phyloP scores from a whole-genome alignment of 2,888 invertebrate species.

The Allygus modestus region DNA sequence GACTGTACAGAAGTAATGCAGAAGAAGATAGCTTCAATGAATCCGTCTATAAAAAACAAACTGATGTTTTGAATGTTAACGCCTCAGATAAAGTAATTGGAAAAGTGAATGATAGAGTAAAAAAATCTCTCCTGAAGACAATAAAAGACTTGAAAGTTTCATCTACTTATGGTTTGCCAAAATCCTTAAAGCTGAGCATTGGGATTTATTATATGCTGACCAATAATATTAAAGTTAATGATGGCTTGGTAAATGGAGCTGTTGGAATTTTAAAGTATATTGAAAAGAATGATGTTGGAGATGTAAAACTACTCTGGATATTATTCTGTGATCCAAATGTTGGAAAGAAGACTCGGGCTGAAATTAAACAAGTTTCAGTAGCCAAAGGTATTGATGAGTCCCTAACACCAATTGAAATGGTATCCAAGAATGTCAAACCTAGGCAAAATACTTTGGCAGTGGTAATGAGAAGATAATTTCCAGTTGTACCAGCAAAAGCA shows the following conservation, averaged over 20 bases:
- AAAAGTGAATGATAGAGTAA: background rate
- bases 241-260: background rate
- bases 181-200: background rate
- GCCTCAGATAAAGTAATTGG: background rate
- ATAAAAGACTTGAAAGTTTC: background rate
- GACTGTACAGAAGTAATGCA: slow-evolving; percentile 19
- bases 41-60: background rate
- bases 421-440: background rate
- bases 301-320: background rate
- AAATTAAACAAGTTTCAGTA: background rate
- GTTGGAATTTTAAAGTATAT: background rate
- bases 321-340: slow-evolving; percentile 2
- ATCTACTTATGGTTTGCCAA: background rate
- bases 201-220: background rate
- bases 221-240: background rate
- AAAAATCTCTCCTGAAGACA: background rate
- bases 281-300: background rate
- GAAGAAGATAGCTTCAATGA: slow-evolving; percentile 21
- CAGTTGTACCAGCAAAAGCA: too few relatives aligned
- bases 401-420: background rate
- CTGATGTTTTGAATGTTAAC: background rate
- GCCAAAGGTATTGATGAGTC: background rate
- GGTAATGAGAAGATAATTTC: background rate
- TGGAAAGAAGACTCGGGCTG: background rate
- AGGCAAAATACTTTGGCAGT: background rate